phyloP scores from a whole-genome alignment of 2,797 vertebrate species.

The Pteropus rufus region DNA sequence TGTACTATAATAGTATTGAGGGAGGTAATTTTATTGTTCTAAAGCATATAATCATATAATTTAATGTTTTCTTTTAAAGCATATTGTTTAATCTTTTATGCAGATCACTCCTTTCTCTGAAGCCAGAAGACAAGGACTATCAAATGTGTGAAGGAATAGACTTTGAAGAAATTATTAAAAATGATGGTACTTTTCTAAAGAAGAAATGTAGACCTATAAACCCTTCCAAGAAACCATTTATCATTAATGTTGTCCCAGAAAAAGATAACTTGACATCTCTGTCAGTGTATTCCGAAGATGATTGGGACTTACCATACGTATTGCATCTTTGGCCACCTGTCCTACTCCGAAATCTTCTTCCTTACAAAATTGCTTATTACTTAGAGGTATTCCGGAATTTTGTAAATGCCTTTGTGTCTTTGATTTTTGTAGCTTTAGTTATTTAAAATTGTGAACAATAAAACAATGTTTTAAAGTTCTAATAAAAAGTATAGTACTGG shows the following conservation, averaged over 20 bases:
- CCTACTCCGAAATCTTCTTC: conserved; percentile 93
- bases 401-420: not conserved
- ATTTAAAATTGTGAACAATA: not conserved
- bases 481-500: not conserved
- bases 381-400: conserved; percentile 84
- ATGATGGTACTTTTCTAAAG: conserved; percentile 83
- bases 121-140: conserved; percentile 84
- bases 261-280: conserved; percentile 87
- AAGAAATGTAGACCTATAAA: conserved; percentile 86
- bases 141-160: conserved; percentile 90
- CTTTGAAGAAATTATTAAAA: conserved; percentile 89
- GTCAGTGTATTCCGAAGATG: conserved; percentile 86
- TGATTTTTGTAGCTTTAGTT: not conserved
- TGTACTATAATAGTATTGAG: not conserved
- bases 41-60: not conserved
- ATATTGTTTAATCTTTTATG: conserved; percentile 54
- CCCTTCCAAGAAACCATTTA: conserved; percentile 82
- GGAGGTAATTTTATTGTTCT: not conserved
- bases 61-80: not conserved
- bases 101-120: conserved; percentile 91
- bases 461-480: not conserved
- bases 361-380: conserved; percentile 90
- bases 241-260: conserved; percentile 91
- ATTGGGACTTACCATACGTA: conserved; percentile 92
- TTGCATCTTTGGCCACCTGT: conserved; percentile 95